phyloP scores from a whole-genome alignment of 92 coral and sea anemone genomes.

The Micromussa lordhowensis region DNA sequence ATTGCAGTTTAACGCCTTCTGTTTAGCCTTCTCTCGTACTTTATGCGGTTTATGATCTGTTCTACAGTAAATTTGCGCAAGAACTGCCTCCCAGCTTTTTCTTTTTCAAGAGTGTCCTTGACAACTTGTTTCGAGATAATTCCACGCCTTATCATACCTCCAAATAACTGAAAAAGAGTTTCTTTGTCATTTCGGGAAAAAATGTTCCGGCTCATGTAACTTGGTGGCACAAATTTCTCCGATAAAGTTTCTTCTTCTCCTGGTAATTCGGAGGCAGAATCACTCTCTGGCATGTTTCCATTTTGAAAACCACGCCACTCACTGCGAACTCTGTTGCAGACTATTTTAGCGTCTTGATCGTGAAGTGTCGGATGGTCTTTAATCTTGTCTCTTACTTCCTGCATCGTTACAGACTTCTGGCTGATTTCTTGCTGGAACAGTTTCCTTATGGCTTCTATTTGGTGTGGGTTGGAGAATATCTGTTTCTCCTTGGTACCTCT shows the following conservation, averaged over 20 bases:
- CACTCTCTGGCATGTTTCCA: background rate
- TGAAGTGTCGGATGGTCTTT: slow-evolving; percentile 11
- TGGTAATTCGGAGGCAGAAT: slow-evolving; percentile 4
- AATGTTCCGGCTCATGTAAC: background rate
- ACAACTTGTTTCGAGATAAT: slow-evolving; percentile 29
- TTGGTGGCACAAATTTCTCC: slow-evolving; percentile 45
- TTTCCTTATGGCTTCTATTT: slow-evolving; percentile 25
- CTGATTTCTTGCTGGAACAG: slow-evolving; percentile 40
- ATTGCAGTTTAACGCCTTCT: too few relatives aligned
- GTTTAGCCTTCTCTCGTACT: too few relatives aligned
- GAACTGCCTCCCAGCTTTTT: slow-evolving; percentile 19
- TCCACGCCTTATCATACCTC: background rate
- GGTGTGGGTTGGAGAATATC: slow-evolving; percentile 21
- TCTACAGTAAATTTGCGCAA: background rate
- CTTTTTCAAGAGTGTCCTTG: slow-evolving; percentile 1
- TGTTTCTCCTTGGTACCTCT: background rate
- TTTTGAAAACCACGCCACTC: slow-evolving; percentile 32
- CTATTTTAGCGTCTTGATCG: slow-evolving; percentile 23
- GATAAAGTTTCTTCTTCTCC: slow-evolving; percentile 24
- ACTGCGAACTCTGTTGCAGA: slow-evolving; percentile 38
- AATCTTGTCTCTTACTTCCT: slow-evolving; percentile 25
- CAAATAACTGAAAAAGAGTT: background rate
- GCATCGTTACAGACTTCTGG: slow-evolving; percentile 29
- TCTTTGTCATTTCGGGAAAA: background rate
- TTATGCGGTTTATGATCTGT: slow-evolving; percentile 36